phyloP scores from a whole-genome alignment of 2,113 vertebrate genomes.

The Cyanoliseus patagonus region DNA sequence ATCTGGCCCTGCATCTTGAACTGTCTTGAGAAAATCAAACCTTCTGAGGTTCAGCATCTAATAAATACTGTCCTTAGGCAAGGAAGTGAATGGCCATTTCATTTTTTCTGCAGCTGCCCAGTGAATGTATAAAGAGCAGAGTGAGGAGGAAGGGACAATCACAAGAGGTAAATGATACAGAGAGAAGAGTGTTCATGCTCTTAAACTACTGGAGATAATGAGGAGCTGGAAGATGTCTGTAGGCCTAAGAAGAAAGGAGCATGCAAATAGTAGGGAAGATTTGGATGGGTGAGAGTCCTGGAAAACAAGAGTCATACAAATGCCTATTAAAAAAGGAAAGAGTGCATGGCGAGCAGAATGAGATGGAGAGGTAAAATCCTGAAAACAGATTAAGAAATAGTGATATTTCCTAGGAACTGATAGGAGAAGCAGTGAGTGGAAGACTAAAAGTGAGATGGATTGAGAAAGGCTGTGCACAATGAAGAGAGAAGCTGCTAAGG shows the following conservation, averaged over 20 bases:
- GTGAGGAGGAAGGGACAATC: not conserved
- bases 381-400: not conserved
- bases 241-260: not conserved
- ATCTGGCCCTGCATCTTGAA: not conserved
- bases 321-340: not conserved
- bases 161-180: not conserved
- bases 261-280: not conserved
- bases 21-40: not conserved
- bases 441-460: not conserved
- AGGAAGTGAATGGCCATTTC: not conserved
- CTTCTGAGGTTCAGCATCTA: not conserved
- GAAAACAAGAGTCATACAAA: not conserved
- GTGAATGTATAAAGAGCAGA: not conserved
- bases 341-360: not conserved
- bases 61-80: slow-evolving; percentile 2
- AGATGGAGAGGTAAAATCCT: not conserved
- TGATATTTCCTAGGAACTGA: not conserved
- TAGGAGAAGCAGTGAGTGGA: not conserved
- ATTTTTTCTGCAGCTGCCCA: slow-evolving; percentile 8
- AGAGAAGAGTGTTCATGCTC: not conserved
- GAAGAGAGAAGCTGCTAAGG: not conserved
- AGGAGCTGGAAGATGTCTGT: not conserved
- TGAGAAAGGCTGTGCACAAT: not conserved
- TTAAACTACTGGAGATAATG: not conserved
- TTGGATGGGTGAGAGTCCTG: not conserved